Base-by-base conservation (phyloP, 2,797 vertebrate species). In the Chloroceryle inda region DNA sequence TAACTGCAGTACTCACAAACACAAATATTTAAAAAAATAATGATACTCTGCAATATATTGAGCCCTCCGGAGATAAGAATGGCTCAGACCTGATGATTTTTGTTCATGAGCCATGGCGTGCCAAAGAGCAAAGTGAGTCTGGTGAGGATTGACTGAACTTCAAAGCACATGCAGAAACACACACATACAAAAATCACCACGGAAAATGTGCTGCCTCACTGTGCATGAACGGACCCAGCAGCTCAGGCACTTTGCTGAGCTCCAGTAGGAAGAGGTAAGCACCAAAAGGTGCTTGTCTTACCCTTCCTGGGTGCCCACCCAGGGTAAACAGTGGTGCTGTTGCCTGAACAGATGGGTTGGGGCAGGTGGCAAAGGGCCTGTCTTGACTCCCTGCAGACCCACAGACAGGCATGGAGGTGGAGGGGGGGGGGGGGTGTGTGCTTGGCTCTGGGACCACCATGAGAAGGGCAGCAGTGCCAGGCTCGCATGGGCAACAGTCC, bases 281-380 rank as follows among this genome's bases (percentile, higher is more conserved):
- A 10, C 42, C 13, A 38, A 35, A 49, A 80, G 47, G 77, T 85
- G 26, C 20, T 10, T 45, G 10, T 21, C 44, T 45, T 23, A 20
- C 71, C 91, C 73, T 91, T 96, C 83, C 93, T 62, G 13, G 9
- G 49, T 92, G 91, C 56, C 82, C 91, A 81, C n/a, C 64, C 86
- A 52, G 1, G 0, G 49, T 7, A 73, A 94, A 83, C 55, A 83
- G 35, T 4, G 19, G 21, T 75, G 63, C 80, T 92, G 64, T 74
- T 85, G 64, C 68, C 84, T 59, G 80, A 82, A 74, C n/a, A 74
- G 80, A 78, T 71, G 90, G 90, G 55, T 58, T 1, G 2, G 52
- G 63, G 73, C 79, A 31, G 63, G 52, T 33, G 42, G 72, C 7
- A 9, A 44, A 79, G 33, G 33, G 66, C 12, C 74, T 5, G 2